Evolutionary conservation across 2,113 vertebrate genomes (phyloP).

Genomic region (Corythornis cristatus): DNA sequence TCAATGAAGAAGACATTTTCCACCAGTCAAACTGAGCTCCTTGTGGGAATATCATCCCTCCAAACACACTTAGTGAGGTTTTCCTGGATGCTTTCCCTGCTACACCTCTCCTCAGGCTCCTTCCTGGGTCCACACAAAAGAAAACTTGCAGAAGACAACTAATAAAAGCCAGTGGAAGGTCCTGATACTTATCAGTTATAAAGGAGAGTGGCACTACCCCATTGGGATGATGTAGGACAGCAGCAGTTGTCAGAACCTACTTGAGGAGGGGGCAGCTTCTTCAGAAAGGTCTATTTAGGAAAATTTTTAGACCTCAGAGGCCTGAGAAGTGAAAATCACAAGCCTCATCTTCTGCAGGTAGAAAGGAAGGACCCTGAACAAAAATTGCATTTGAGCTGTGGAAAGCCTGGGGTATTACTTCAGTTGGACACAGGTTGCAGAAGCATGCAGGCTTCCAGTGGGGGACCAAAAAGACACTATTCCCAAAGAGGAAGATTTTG

Average conservation of each 20-base stretch:
- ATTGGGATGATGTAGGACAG: not conserved
- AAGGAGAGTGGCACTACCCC: not conserved
- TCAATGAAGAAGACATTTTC: slow-evolving; percentile 70
- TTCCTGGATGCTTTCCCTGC: not conserved
- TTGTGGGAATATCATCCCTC: slow-evolving; percentile 47
- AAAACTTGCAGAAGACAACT: not conserved
- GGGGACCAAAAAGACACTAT: not conserved
- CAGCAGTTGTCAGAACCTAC: not conserved
- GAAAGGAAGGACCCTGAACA: not conserved
- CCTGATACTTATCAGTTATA: fast-evolving
- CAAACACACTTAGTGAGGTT: not conserved
- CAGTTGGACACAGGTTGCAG: not conserved
- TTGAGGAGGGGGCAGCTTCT: not conserved
- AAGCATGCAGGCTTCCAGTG: not conserved
- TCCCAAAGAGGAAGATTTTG: not conserved
- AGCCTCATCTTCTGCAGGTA: not conserved
- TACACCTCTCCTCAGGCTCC: not conserved
- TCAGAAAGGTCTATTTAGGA: not conserved
- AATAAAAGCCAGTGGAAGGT: not conserved
- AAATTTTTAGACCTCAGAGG: not conserved
- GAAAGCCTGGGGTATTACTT: not conserved
- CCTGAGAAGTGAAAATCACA: not conserved
- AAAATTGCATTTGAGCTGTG: not conserved
- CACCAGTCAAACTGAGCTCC: slow-evolving; percentile 58
- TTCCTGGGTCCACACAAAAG: not conserved